Evolutionary conservation across 2,113 vertebrate species (phyloP), one percentile per base, ranked within the genome.

Genomic region (Aegotheles bennettii): DNA sequence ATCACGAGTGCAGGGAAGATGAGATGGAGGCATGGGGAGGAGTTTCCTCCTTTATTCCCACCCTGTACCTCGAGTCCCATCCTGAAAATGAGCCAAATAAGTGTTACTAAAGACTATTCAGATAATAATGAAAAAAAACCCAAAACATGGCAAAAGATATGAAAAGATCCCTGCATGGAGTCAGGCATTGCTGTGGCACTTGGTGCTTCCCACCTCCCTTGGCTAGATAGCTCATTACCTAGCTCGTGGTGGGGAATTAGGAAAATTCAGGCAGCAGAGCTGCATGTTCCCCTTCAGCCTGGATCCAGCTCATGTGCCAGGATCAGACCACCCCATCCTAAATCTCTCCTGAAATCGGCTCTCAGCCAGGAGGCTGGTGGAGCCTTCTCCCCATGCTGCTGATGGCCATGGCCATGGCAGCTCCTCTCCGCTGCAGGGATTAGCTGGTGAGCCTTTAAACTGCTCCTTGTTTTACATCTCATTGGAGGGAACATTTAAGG

Each of bases 401-500:
- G 54, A 19, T 20, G 65, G 40, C 65, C 8, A 19, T 20, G 65
- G 40, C 65, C 8, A 15, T 9, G 31, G 35, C 53, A 60, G 60
- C 61, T 43, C 43, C 69, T 80, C 63, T 5, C 48, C 7, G 8
- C 83, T 42, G 1, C 60, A 36, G 51, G 69, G 77, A 90, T 94
- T 90, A 95, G 78, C 57, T 69, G 65, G 31, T 0, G 3, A 94
- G 89, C 69, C 79, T 89, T 86, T 70, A 81, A 79, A 87, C 80
- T 81, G 68, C 64, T 92, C 56, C 90, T 88, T 71, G 83, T 51
- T 90, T 81, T 92, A 47, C 86, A 68, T 96, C 81, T 82, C 88
- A 19, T 68, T 75, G 88, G 87, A 95, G 86, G 91, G 70, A 97
- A 74, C 59, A 59, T 85, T 83, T 89, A 78, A 92, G 75, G 95